Evolutionary conservation across 2,113 vertebrate genomes (phyloP), one percentile per base, ranked within the genome.

Genomic region (Balaeniceps rex): DNA sequence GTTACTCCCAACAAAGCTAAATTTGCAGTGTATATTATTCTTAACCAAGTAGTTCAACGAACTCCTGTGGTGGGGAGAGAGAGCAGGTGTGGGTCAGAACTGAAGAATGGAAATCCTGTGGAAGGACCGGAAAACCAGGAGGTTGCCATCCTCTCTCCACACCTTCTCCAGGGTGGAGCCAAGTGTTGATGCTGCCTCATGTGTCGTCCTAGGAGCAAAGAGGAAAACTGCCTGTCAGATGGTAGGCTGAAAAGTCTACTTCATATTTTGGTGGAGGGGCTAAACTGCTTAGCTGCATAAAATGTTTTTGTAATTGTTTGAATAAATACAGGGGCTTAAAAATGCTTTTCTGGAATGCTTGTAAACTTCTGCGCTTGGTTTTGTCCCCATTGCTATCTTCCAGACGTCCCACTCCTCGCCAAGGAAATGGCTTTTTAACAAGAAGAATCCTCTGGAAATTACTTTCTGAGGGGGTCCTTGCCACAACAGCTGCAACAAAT

Each of bases 401-500:
- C 94, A 95, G 96, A 94, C 83, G 93, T 68, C 95, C 86, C 90
- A 88, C 47, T 95, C 54, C 63, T 96, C 10, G 46, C 85, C 80
- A 96, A 97, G 96, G 88, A 97, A 98, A 97, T 97, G 83, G 55
- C 49, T 97, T 98, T 97, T 98, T 98, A 98, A 98, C 93, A 94
- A 97, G 94, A 96, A 96, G 96, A 97, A 94, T 95, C 86, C 85
- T 97, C 93, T 96, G 93, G 57, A 97, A 97, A 95, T 97, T 90
- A 68, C 69, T 96, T 97, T 97, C 72, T 51, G 83, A 93, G 74
- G 80, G 93, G 87, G 90, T 97, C 96, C 83, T 93, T 47, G 87
- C 90, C 95, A 95, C 86, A 97, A 93, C 96, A 98, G 92, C 96
- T 98, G 95, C 80, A 96, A 97, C 68, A 91, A 89, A 96, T 95